phyloP scores from a whole-genome alignment of 2,888 invertebrate genomes.

The Linnaemya tessellans region DNA sequence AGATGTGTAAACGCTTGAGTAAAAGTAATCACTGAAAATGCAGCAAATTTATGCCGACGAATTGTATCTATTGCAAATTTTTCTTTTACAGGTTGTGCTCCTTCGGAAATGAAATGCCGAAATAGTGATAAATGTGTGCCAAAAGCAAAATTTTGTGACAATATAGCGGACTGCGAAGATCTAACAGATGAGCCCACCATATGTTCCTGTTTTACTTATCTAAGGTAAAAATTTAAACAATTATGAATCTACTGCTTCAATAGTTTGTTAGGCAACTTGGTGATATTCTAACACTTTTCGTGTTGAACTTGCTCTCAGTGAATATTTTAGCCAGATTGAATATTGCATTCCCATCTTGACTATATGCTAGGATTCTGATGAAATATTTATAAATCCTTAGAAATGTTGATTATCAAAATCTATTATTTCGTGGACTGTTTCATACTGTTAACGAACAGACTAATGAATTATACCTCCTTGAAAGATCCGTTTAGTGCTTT shows the following conservation, averaged over 20 bases:
- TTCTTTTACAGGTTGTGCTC: slow-evolving; percentile 85
- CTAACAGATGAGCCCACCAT: slow-evolving; percentile 88
- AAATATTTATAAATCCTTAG: too few species aligned
- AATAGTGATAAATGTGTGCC: slow-evolving; percentile 87
- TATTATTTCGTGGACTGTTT: too few species aligned
- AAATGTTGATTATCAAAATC: too few species aligned
- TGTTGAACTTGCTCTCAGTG: too few species aligned
- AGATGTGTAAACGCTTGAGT: slow-evolving; percentile 77
- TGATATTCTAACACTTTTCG: too few species aligned
- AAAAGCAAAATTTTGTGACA: slow-evolving; percentile 88
- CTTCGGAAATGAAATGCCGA: slow-evolving; percentile 87
- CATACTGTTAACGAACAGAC: too few species aligned
- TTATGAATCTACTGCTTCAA: not conserved
- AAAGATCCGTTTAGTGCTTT: too few species aligned
- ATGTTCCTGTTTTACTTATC: slow-evolving; percentile 87
- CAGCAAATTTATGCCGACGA: not conserved
- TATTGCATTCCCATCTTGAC: too few species aligned
- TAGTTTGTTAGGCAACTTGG: not conserved
- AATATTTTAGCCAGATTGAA: too few species aligned
- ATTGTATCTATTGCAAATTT: not conserved
- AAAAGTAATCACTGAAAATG: slow-evolving; percentile 73
- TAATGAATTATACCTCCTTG: too few species aligned
- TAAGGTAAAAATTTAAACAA: slow-evolving; percentile 81
- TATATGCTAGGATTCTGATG: too few species aligned
- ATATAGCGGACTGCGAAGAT: slow-evolving; percentile 88